phyloP scores from a whole-genome alignment of 2,888 invertebrate species.

The Habroteleia sp. region DNA sequence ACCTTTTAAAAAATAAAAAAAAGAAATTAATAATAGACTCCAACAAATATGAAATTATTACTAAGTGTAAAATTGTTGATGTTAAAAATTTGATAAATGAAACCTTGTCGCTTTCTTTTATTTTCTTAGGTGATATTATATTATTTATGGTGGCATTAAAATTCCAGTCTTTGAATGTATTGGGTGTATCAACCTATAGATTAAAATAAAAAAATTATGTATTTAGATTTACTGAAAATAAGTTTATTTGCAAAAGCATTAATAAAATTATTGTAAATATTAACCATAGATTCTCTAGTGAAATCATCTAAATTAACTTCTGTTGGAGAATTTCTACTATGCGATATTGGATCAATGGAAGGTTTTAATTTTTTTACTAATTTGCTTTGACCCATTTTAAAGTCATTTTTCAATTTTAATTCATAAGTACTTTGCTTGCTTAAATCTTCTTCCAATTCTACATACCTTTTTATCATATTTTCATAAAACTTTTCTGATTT shows the following conservation, averaged over 20 bases:
- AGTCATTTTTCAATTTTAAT: conserved; percentile 1
- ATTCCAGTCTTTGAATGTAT: neutral
- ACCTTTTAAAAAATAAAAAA: conserved; percentile 1
- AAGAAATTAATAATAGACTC: too few relatives aligned
- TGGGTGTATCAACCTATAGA: neutral
- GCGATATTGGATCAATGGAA: too few relatives aligned
- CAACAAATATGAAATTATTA: too few relatives aligned
- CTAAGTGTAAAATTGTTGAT: too few relatives aligned
- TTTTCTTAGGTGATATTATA: too few relatives aligned
- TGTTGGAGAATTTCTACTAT: neutral
- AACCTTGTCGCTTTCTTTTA: too few relatives aligned
- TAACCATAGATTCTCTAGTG: conserved; percentile 3
- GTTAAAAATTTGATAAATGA: too few relatives aligned
- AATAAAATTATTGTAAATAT: too few relatives aligned
- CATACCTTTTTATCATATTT: neutral
- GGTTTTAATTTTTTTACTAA: neutral
- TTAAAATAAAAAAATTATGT: too few relatives aligned
- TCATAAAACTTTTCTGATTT: neutral
- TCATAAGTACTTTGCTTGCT: neutral
- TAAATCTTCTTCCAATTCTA: conserved; percentile 1
- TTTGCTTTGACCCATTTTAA: neutral
- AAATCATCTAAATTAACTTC: conserved; percentile 6
- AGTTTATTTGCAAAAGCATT: too few relatives aligned
- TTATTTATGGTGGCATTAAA: too few relatives aligned
- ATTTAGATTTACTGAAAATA: too few relatives aligned